Base-by-base conservation (phyloP, 2,113 vertebrate genomes). In the Pachycephala philippinensis region DNA sequence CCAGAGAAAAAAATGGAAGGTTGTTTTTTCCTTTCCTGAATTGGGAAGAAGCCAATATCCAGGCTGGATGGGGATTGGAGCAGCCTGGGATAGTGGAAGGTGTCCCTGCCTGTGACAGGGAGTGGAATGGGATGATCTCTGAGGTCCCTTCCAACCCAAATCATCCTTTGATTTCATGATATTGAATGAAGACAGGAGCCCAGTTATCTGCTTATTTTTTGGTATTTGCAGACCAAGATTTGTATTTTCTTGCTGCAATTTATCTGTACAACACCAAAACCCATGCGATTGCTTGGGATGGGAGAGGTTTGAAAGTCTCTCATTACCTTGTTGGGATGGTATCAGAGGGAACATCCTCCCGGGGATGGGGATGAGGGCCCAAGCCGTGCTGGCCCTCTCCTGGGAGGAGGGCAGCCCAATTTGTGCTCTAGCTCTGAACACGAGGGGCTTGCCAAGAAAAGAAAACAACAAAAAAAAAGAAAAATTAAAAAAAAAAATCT, bases 31-130 rank as follows among this genome's bases (percentile, higher is more conserved):
- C n/a, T 16, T 59, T 35, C 23, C n/a, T 35, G 57, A 35, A 35
- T 5, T 59, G n/a, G 23, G 57, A 7, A 35, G 26, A 59, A 59
- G n/a, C 57, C 3, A 7, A 59, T 59, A 35, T 59, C 23, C 45
- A 21, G 68, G 23, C 0, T 74, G 60, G 60, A n/a, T 2, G 1
- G 15, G 16, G 27, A 2, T 37, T 5, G 44, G 77, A 75, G 1
- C 39, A 13, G 0, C 39, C 17, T 69, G 61, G 47, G 26, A 7
- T 0, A 15, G 53, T 40, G 53, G 53, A 5, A 68, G 4, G 9
- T 22, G 17, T 6, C 24, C 44, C 56, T 39, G 33, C 15, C 39
- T 37, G 7, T 27, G 54, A 21, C 54, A 61, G 30, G 47, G 42
- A 14, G 0, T 35, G 40, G 30, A 14, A 26, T 7, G 8, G 24